phyloP scores from a whole-genome alignment of 2,797 vertebrate species.

The Lagodon rhomboides region DNA sequence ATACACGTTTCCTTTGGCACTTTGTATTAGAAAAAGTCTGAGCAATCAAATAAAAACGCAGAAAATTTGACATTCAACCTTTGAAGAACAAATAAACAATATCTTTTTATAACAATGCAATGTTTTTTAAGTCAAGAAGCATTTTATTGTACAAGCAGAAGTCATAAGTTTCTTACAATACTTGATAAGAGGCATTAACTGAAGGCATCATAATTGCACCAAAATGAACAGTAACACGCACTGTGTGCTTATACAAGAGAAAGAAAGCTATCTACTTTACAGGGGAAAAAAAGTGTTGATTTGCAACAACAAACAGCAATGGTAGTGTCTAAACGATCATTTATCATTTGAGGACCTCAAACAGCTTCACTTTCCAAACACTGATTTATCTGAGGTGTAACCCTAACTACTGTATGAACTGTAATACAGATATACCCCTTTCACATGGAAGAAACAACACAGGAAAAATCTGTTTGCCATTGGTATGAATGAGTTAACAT shows the following conservation, averaged over 20 bases:
- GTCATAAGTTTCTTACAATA: constrained; percentile 67
- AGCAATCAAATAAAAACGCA: background rate
- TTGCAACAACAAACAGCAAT: constrained; percentile 51
- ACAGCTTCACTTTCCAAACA: constrained; percentile 33
- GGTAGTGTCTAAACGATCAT: constrained; percentile 37
- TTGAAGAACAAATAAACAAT: background rate
- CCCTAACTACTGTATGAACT: constrained; percentile 21
- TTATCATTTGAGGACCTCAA: constrained; percentile 9
- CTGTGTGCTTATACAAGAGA: constrained; percentile 52
- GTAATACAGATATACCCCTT: constrained; percentile 26
- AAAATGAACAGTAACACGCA: constrained; percentile 51
- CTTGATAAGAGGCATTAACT: constrained; percentile 55
- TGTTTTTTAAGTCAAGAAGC: constrained; percentile 65
- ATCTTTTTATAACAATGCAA: background rate
- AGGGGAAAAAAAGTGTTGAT: constrained; percentile 23
- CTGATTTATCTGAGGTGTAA: background rate
- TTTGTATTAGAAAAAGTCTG: background rate
- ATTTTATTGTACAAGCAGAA: constrained; percentile 79
- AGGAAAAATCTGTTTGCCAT: background rate
- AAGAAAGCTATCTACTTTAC: constrained; percentile 29
- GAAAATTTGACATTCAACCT: background rate
- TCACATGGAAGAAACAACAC: background rate
- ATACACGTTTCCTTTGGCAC: background rate
- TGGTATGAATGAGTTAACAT: background rate
- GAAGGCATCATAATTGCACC: constrained; percentile 66